Conservation (phyloP, 2,797 vertebrate species). For the Paratrypauchen microcephalus region DNA sequence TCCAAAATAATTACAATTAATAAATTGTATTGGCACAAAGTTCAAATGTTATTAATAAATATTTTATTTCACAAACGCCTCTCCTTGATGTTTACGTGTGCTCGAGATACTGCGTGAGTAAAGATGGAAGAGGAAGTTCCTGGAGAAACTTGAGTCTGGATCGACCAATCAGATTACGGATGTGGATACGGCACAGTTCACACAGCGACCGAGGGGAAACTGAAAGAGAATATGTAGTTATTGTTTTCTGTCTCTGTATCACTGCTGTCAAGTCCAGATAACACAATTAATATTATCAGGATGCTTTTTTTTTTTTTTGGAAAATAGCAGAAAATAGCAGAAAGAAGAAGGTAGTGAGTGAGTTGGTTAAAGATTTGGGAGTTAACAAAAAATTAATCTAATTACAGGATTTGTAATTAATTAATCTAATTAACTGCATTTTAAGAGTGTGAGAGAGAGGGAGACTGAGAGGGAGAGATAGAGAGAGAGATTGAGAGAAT, state of each 20-base stretch:
- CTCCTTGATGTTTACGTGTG: conserved; percentile 76
- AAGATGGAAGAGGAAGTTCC: conserved; percentile 85
- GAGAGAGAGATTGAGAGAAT: no score
- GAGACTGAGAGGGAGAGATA: no score
- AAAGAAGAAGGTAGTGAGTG: no score
- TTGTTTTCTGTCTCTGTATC: neutral
- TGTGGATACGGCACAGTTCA: conserved; percentile 87
- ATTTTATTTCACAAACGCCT: neutral
- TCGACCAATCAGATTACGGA: conserved; percentile 84
- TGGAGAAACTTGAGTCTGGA: conserved; percentile 85
- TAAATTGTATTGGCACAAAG: conserved; percentile 5
- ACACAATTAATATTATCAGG: neutral
- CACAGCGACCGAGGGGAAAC: conserved; percentile 86
- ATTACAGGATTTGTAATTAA: no score
- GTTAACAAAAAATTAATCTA: no score
- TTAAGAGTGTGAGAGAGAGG: no score
- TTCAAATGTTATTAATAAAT: neutral
- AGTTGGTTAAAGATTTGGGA: no score
- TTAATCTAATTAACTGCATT: no score
- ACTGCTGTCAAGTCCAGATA: neutral
- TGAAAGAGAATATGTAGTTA: conserved; percentile 54
- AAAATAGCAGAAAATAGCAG: no score
- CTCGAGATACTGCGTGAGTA: conserved; percentile 89
- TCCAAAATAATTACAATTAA: conserved; percentile 4
- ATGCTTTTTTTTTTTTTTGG: no score